phyloP scores from a whole-genome alignment of 2,113 vertebrate species.

The Otus sunia region DNA sequence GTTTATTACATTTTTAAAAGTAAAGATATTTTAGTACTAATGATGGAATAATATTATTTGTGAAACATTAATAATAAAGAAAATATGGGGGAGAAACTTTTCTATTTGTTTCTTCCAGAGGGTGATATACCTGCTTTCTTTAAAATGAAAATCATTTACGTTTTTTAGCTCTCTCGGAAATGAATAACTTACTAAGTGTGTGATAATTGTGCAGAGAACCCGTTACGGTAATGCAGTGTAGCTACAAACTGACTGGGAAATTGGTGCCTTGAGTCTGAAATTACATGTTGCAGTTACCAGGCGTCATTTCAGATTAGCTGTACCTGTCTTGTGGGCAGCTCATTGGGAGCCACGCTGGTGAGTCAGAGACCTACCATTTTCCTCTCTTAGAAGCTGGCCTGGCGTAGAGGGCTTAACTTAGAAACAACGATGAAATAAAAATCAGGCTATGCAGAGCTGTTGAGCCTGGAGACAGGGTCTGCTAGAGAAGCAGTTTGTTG shows the following conservation, averaged over 20 bases:
- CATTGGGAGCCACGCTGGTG: not conserved
- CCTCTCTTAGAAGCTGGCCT: not conserved
- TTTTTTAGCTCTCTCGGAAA: not conserved
- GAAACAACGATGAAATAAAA: not conserved
- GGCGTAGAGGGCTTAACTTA: not conserved
- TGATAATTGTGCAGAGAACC: constrained; percentile 52
- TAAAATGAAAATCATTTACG: not conserved
- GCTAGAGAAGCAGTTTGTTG: not conserved
- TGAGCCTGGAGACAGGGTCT: not conserved
- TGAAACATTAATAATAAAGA: not conserved
- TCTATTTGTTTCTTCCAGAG: not conserved
- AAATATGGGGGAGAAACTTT: not conserved
- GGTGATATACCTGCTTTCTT: not conserved
- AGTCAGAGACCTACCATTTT: not conserved
- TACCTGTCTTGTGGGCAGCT: constrained; percentile 59
- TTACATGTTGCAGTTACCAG: constrained; percentile 71
- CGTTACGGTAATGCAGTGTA: constrained; percentile 43
- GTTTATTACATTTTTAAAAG: not conserved
- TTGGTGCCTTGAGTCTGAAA: constrained; percentile 70
- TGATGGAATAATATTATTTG: not conserved
- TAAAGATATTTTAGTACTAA: not conserved
- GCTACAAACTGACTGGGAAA: constrained; percentile 73
- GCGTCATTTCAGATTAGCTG: constrained; percentile 50
- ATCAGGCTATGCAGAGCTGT: not conserved
- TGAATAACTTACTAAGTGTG: constrained; percentile 44